Evolutionary conservation across 2,888 invertebrate species (phyloP).

Genomic region (Bedellia somnulentella): DNA sequence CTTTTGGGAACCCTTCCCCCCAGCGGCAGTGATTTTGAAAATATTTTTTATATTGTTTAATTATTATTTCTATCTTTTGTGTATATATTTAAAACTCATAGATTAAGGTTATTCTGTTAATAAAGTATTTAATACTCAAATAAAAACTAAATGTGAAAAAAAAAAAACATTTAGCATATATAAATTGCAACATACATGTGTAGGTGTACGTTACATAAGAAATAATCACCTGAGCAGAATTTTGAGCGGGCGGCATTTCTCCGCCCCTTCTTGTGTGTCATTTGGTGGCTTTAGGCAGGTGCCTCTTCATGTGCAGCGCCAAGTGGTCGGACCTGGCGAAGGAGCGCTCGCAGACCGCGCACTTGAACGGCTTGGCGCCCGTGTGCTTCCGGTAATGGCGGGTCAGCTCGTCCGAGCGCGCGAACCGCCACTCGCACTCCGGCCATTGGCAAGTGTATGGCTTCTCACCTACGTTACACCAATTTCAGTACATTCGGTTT

Average conservation of each 20-base stretch:
- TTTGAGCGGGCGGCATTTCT: constrained; percentile 38
- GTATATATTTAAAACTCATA: too few relatives aligned
- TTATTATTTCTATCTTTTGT: too few relatives aligned
- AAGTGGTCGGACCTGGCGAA: constrained; percentile 95
- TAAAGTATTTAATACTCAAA: too few relatives aligned
- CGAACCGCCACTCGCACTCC: constrained; percentile 97
- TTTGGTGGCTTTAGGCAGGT: constrained; percentile 86
- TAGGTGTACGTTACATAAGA: too few relatives aligned
- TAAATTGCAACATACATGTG: too few relatives aligned
- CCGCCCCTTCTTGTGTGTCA: constrained; percentile 59
- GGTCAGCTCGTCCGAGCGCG: constrained; percentile 93
- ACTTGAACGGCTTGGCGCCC: constrained; percentile 96
- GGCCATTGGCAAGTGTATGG: constrained; percentile 98
- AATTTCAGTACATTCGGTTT: too few relatives aligned
- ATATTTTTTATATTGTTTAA: too few relatives aligned
- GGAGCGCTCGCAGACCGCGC: constrained; percentile 91
- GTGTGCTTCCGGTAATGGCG: constrained; percentile 97
- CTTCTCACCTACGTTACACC: constrained; percentile 77
- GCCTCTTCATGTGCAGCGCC: constrained; percentile 95
- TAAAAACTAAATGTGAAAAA: too few relatives aligned
- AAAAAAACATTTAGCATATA: too few relatives aligned
- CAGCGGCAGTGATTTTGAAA: too few relatives aligned
- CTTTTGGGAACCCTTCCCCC: too few relatives aligned
- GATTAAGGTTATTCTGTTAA: too few relatives aligned
- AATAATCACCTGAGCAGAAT: constrained; percentile 40